These are phyloP conservation scores for Henricia sp. DNA, from an alignment of 53 echinoderm and acorn worm genomes.

Conservation along the genomic window DNA sequence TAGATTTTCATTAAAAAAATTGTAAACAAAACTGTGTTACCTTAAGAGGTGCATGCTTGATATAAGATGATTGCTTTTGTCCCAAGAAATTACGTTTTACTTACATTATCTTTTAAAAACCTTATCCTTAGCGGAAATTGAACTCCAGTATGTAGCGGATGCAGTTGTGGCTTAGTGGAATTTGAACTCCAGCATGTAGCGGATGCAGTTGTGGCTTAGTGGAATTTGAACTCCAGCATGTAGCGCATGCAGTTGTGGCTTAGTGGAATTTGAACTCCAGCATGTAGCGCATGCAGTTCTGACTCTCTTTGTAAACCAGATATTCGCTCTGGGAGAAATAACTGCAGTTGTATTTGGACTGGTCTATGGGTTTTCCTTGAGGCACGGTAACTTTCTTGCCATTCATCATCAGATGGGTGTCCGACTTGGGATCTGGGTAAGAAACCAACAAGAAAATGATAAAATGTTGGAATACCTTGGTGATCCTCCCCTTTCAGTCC, in stretches of 20 bases:
- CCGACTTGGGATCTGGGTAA: conserved; percentile 71
- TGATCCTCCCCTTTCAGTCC: too few relatives aligned
- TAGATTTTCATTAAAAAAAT: too few relatives aligned
- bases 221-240: not conserved
- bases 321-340: conserved; percentile 95
- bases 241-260: not conserved
- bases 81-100: too few relatives aligned
- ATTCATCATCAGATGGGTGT: conserved; percentile 66
- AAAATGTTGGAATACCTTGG: too few relatives aligned
- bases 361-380: conserved; percentile 79
- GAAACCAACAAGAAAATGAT: not conserved
- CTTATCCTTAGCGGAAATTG: not conserved
- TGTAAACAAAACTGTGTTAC: too few relatives aligned
- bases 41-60: too few relatives aligned
- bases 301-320: conserved; percentile 91
- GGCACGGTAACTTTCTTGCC: conserved; percentile 83
- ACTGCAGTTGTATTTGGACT: conserved; percentile 61
- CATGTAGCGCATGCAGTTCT: conserved; percentile 89
- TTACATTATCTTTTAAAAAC: not conserved
- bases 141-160: not conserved
- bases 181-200: conserved; percentile 1
- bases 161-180: not conserved
- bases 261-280: conserved; percentile 74
- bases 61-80: too few relatives aligned
- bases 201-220: not conserved